These are phyloP conservation scores for Drosophila varians DNA, from an alignment of 1,140 invertebrate species.

Conservation along the genomic window DNA sequence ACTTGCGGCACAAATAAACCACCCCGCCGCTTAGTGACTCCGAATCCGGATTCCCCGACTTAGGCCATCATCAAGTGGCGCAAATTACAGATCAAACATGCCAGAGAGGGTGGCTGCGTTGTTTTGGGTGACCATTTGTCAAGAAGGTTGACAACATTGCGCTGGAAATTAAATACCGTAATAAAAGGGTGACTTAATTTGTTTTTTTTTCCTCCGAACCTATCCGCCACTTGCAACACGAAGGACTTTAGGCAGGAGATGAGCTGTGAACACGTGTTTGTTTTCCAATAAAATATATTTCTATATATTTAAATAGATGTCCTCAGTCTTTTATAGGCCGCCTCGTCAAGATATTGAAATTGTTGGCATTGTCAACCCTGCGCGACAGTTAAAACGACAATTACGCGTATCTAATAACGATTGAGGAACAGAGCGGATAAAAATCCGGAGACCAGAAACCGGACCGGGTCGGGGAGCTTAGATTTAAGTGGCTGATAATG, in stretches of 20 bases:
- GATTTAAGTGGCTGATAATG: slow-evolving; percentile 63
- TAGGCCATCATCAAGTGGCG: slow-evolving; percentile 48
- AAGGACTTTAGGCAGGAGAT: slow-evolving; percentile 11
- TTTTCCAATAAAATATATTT: slow-evolving; percentile 60
- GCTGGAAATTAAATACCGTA: slow-evolving; percentile 65
- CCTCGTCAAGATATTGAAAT: slow-evolving; percentile 31
- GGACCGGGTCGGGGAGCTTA: slow-evolving; percentile 8
- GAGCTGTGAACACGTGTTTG: slow-evolving; percentile 69
- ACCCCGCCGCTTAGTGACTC: slow-evolving; percentile 45
- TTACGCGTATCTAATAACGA: slow-evolving; percentile 43
- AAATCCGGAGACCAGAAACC: slow-evolving; percentile 4
- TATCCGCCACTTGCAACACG: slow-evolving; percentile 22
- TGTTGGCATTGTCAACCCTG: slow-evolving; percentile 39
- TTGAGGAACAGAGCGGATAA: background rate
- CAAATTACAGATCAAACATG: slow-evolving; percentile 59
- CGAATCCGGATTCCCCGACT: slow-evolving; percentile 12
- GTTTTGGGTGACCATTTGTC: slow-evolving; percentile 56
- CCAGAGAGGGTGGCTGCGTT: slow-evolving; percentile 8
- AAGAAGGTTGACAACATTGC: slow-evolving; percentile 59
- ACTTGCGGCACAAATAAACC: slow-evolving; percentile 61
- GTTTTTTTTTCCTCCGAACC: slow-evolving; percentile 32
- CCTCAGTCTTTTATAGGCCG: slow-evolving; percentile 17
- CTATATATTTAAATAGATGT: slow-evolving; percentile 15
- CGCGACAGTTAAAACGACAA: slow-evolving; percentile 39
- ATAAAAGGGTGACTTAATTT: slow-evolving; percentile 73